A percentile compares a stretch with the other conserved stretches of the same genome.
These are phyloP conservation scores for Motacilla alba DNA, from an alignment of 2,113 vertebrate genomes.

Conservation along the genomic window DNA sequence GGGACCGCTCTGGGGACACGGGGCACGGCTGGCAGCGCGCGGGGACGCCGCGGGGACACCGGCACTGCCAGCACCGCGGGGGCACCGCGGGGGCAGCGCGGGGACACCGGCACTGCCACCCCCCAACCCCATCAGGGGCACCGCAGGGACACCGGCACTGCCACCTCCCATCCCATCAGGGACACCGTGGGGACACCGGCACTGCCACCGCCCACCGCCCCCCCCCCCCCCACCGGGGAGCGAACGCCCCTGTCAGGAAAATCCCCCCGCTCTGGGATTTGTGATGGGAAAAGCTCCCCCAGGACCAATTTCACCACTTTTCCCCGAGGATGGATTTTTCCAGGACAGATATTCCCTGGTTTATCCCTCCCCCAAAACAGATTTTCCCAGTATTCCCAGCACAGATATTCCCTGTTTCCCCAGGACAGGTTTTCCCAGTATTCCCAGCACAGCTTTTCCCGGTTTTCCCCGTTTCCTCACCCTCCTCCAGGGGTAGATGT, in stretches of 20 bases:
- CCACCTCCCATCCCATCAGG: not conserved
- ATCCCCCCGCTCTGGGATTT: not conserved
- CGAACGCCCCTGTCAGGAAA: not conserved
- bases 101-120: not conserved
- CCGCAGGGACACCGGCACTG: not conserved
- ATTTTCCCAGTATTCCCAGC: too few relatives aligned
- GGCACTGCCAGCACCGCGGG: not conserved
- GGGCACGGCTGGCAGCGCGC: not conserved
- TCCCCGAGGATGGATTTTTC: not conserved
- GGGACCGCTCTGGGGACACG: conserved; percentile 79
- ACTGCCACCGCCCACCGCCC: too few relatives aligned
- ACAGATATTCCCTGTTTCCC: too few relatives aligned
- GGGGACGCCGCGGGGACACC: not conserved
- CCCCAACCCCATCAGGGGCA: too few relatives aligned
- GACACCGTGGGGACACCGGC: not conserved
- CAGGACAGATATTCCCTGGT: not conserved
- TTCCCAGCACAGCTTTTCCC: not conserved
- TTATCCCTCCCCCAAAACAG: not conserved
- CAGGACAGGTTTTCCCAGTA: not conserved
- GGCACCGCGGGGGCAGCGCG: not conserved
- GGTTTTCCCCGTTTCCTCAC: conserved; percentile 52
- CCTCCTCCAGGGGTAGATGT: conserved; percentile 93
- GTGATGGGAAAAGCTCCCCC: not conserved
- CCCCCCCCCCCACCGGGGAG: not conserved
- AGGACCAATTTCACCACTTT: not conserved